phyloP scores from a whole-genome alignment of 2,113 vertebrate genomes.

The Elgaria multicarinata region DNA sequence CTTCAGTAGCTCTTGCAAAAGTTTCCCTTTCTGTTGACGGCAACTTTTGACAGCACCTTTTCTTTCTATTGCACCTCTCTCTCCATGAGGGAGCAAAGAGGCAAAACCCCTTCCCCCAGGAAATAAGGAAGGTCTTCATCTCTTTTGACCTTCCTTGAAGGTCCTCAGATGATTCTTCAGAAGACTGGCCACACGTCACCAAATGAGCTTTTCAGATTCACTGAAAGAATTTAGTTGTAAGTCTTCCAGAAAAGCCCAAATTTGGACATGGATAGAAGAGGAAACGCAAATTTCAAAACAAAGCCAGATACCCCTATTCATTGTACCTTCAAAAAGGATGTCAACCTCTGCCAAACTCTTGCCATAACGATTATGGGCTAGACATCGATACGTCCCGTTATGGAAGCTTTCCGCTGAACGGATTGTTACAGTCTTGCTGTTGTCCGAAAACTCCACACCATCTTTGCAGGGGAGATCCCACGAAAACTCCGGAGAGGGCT shows the following conservation, averaged over 20 bases:
- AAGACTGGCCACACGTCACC: no score
- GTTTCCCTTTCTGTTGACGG: no score
- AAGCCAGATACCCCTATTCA: not conserved
- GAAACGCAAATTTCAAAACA: constrained; percentile 21
- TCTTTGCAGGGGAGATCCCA: constrained; percentile 37
- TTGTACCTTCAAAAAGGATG: constrained; percentile 25
- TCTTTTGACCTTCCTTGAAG: no score
- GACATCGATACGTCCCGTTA: constrained; percentile 55
- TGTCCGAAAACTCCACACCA: not conserved
- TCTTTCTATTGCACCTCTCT: no score
- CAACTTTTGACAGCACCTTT: no score
- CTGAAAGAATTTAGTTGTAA: not conserved
- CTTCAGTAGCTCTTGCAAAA: no score
- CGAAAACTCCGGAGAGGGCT: constrained; percentile 16
- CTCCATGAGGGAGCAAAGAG: no score
- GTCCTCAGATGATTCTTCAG: no score
- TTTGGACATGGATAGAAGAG: not conserved
- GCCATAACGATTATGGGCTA: constrained; percentile 18
- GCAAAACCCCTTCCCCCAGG: no score
- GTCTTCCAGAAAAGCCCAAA: not conserved
- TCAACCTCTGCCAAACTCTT: not conserved
- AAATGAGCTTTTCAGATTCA: no score
- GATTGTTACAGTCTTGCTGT: constrained; percentile 11
- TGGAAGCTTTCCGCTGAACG: not conserved
- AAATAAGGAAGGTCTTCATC: no score